Conservation (phyloP, 2,888 invertebrate species). For the Bibio marci region DNA sequence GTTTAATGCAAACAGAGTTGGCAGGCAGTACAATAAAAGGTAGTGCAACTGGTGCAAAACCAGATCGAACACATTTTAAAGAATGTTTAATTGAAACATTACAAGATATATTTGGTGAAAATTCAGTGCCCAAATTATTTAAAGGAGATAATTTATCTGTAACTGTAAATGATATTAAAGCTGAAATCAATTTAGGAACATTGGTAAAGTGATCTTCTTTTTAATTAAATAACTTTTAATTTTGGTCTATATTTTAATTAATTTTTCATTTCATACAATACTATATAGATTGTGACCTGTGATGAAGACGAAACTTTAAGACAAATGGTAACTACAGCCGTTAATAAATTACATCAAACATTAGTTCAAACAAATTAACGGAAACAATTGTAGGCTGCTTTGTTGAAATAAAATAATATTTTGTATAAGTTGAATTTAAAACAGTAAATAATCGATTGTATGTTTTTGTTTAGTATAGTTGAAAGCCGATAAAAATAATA, state of each 20-base stretch:
- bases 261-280: constrained; percentile 8
- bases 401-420: too few relatives aligned
- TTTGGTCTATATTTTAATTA: too few relatives aligned
- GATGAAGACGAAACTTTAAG: constrained; percentile 64
- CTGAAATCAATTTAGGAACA: constrained; percentile 66
- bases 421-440: too few relatives aligned
- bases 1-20: constrained; percentile 66
- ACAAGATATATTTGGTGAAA: constrained; percentile 89
- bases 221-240: too few relatives aligned
- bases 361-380: constrained; percentile 40
- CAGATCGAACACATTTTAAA: constrained; percentile 83
- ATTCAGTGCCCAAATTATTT: constrained; percentile 82
- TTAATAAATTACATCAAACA: constrained; percentile 69
- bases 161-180: constrained; percentile 67
- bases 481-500: too few relatives aligned
- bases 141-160: constrained; percentile 78
- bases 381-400: too few relatives aligned
- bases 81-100: constrained; percentile 34
- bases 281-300: constrained; percentile 57
- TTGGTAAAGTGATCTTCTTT: constrained; percentile 31
- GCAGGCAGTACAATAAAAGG: constrained; percentile 44
- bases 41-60: constrained; percentile 45
- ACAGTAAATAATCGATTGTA: too few relatives aligned
- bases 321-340: constrained; percentile 70
- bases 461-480: too few relatives aligned